Evolutionary conservation across 2,797 vertebrate genomes (phyloP), one percentile per base, ranked within the genome.

Genomic region (Pangasius sanitwongsei): DNA sequence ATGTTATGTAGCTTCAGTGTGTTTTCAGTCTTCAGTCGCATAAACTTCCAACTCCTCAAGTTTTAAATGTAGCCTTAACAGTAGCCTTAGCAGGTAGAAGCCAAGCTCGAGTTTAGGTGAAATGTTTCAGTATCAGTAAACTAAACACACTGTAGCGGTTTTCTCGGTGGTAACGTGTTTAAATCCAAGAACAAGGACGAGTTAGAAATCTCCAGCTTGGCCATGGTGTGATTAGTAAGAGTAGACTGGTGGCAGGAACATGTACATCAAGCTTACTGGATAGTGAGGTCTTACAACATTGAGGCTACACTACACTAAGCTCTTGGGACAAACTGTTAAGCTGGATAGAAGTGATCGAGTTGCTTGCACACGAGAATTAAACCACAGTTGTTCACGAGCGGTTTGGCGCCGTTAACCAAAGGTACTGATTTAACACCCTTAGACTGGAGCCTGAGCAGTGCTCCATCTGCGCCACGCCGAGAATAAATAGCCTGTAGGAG

Each of bases 351-450:
- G 11, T 20, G 41, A 85, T 69, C 70, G 86, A 88, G 84, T 72
- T 37, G 75, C 75, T 69, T 48, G 15, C 70, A 61, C 25, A 2
- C 7, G n/a, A 63, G 25, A 69, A 20, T 7, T 80, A 53, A 75
- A 72, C 31, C 81, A 74, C 82, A 78, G 81, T 83, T 48, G 63
- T 78, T 81, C 86, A 44, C 61, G 74, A 86, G 63, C 31, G 77
- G 77, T 87, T 87, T 81, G 57, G 16, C 63, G 70, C 86, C 63
- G 44, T 13, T 81, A 34, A 69, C 67, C 83, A 57, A 55, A 85
- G 28, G 18, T 55, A 70, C n/a, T 34, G 65, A 85, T 85, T 70
- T 55, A 85, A 70, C 83, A 55, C n/a, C 28, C 63, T 53, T 31
- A 28, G 13, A 61, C 57, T 57, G 44, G 61, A 28, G 28, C 31